Percentiles rank a stretch among this genome's conserved stretches.
phyloP scores from a whole-genome alignment of 2,888 invertebrate genomes.

The Megaustenia siamemsis region DNA sequence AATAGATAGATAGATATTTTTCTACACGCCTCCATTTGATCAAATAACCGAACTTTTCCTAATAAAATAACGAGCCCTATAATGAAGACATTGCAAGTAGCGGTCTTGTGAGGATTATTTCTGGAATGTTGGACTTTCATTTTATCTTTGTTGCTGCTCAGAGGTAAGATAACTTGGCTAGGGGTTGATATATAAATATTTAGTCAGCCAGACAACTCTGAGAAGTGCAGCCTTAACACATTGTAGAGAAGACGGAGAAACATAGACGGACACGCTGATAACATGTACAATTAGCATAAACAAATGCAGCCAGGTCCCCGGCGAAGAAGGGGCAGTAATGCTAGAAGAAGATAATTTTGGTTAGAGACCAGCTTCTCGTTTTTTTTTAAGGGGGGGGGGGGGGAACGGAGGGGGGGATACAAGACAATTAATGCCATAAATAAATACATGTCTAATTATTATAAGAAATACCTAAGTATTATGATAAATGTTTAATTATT shows the following conservation, averaged over 20 bases:
- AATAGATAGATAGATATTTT: too few relatives aligned
- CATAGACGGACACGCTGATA: background rate
- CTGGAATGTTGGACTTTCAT: background rate
- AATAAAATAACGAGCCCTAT: background rate
- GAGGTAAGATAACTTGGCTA: background rate
- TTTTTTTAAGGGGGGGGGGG: too few relatives aligned
- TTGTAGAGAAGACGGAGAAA: background rate
- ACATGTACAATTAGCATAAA: too few relatives aligned
- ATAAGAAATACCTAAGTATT: too few relatives aligned
- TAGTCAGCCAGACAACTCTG: background rate
- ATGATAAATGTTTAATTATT: too few relatives aligned
- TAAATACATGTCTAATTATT: too few relatives aligned
- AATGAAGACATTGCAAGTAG: background rate
- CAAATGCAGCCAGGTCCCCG: too few relatives aligned
- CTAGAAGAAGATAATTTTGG: background rate
- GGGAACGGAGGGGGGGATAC: too few relatives aligned
- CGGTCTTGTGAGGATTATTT: background rate
- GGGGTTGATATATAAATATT: background rate
- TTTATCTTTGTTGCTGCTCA: background rate
- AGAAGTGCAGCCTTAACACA: background rate
- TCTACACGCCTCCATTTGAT: background rate
- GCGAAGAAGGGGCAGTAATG: background rate
- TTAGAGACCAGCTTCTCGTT: too few relatives aligned
- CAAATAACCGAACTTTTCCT: background rate
- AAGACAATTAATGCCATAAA: too few relatives aligned